Evolutionary conservation across 1,140 invertebrate genomes (phyloP).

Genomic region (Eurosta solidaginis): DNA sequence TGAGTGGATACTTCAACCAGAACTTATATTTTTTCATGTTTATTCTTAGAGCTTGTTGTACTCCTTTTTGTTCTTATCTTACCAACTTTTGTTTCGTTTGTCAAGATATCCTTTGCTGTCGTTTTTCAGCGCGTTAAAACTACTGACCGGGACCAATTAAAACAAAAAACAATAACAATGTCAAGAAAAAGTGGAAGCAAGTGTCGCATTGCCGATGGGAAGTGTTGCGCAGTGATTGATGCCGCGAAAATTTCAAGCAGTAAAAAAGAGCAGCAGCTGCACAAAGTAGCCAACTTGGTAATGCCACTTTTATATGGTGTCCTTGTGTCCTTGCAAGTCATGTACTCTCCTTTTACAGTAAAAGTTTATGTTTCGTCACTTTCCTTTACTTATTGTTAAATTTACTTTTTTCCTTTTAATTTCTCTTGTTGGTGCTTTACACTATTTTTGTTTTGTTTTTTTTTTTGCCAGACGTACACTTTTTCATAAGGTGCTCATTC

Average conservation of each 20-base stretch:
- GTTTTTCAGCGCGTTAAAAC: background rate
- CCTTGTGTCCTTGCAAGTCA: background rate
- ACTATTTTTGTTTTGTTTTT: no score
- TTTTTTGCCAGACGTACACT: background rate
- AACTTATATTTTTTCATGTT: no score
- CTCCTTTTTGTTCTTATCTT: background rate
- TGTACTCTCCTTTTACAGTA: background rate
- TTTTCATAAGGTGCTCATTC: background rate
- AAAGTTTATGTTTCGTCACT: background rate
- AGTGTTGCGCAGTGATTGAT: conserved; percentile 8
- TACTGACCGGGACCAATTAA: conserved; percentile 10
- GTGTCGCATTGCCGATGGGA: background rate
- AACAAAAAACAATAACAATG: conserved; percentile 1
- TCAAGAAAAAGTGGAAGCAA: background rate
- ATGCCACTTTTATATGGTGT: background rate
- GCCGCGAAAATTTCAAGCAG: background rate
- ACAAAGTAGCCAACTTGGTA: background rate
- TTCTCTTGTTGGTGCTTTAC: no score
- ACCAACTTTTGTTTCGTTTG: no score
- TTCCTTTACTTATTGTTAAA: background rate
- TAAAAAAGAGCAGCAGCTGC: no score
- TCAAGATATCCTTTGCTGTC: background rate
- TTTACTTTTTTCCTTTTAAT: background rate
- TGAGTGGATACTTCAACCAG: no score
- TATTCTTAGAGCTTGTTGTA: no score